A percentile compares a stretch with the other conserved stretches of the same genome.
phyloP scores from a whole-genome alignment of 1,140 invertebrate species.

The Drosophila pandora region DNA sequence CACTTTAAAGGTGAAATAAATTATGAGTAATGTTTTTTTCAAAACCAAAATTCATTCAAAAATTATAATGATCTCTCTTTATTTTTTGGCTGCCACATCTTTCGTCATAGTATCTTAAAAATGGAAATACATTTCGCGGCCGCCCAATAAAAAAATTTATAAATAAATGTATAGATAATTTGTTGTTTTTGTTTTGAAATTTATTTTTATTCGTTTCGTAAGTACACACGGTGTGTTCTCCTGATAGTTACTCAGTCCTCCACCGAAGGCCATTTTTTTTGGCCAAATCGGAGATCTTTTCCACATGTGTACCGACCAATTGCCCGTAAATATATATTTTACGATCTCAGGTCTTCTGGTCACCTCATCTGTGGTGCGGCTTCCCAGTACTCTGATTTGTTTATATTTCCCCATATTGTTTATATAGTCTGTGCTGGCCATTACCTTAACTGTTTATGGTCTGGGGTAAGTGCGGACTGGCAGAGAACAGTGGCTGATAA shows the following conservation, averaged over 20 bases:
- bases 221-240: neutral
- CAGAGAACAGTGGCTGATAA: constrained; percentile 3
- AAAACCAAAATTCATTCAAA: neutral
- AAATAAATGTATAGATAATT: constrained; percentile 44
- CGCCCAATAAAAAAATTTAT: constrained; percentile 48
- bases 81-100: constrained; percentile 12
- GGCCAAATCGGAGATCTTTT: neutral
- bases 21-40: too few relatives aligned
- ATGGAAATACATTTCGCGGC: constrained; percentile 28
- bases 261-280: neutral
- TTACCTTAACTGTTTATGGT: constrained; percentile 31
- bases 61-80: neutral
- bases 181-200: constrained; percentile 4
- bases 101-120: constrained; percentile 11
- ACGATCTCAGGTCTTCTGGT: constrained; percentile 13
- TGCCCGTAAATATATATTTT: constrained; percentile 35
- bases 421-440: constrained; percentile 30
- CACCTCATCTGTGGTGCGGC: neutral
- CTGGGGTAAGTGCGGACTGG: constrained; percentile 20
- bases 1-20: constrained; percentile 7
- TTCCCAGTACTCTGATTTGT: constrained; percentile 13
- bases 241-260: constrained; percentile 4
- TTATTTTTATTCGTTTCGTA: constrained; percentile 36
- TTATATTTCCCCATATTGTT: constrained; percentile 30
- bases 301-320: constrained; percentile 24